Evolutionary conservation across 2,888 invertebrate species (phyloP).

Genomic region (Melinaea menophilus): DNA sequence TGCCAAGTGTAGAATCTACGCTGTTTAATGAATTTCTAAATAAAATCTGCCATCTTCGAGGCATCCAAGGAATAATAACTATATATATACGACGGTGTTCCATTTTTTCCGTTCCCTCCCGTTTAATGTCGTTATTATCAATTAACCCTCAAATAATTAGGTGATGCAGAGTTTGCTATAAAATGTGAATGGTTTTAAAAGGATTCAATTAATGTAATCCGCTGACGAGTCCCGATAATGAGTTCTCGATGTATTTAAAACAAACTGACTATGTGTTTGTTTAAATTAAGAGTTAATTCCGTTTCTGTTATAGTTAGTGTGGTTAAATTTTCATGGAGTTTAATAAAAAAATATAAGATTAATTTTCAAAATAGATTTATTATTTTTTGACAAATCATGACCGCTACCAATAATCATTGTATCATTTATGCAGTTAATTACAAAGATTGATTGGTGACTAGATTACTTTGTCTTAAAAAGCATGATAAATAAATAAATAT

Average conservation of each 20-base stretch:
- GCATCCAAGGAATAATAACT: background rate
- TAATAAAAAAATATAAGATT: background rate
- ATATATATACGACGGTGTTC: background rate
- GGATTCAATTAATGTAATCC: conserved; percentile 31
- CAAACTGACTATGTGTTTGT: conserved; percentile 25
- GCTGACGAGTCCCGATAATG: conserved; percentile 30
- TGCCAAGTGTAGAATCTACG: too few species aligned
- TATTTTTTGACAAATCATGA: too few species aligned
- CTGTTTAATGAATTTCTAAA: too few species aligned
- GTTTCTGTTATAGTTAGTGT: background rate
- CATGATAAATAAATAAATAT: too few species aligned
- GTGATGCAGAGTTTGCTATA: conserved; percentile 29
- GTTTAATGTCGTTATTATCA: background rate
- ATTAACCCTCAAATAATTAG: conserved; percentile 30
- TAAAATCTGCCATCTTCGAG: background rate
- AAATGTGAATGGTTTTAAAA: conserved; percentile 30
- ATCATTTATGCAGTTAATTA: too few species aligned
- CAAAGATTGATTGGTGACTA: too few species aligned
- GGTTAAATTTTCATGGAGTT: background rate
- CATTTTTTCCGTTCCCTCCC: background rate
- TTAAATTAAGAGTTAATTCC: conserved; percentile 23
- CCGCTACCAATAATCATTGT: too few species aligned
- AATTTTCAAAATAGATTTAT: too few species aligned
- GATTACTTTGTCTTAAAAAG: too few species aligned
- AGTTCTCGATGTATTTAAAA: conserved; percentile 28